Conservation (phyloP, 1,140 invertebrate species). For the Stegodyphus mimosarum region DNA sequence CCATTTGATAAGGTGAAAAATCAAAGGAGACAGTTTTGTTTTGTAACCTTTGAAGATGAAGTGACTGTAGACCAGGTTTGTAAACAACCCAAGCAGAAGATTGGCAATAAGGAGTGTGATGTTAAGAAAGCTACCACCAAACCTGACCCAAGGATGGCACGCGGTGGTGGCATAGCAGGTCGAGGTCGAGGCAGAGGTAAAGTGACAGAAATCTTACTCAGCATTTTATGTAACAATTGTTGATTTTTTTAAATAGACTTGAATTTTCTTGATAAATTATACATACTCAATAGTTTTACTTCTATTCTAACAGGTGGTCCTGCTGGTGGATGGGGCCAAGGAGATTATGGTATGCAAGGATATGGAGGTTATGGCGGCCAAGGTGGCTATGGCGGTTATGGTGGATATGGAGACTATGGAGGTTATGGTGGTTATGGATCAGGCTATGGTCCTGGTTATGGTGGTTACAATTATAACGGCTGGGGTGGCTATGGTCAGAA, state of each 20-base stretch:
- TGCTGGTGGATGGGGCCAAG: conserved; percentile 63
- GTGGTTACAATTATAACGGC: conserved; percentile 72
- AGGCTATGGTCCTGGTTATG: conserved; percentile 51
- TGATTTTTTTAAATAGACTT: background rate
- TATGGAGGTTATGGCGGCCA: conserved; percentile 45
- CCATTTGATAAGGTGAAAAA: conserved; percentile 97
- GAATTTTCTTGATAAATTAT: background rate
- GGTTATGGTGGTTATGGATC: conserved; percentile 62
- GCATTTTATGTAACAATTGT: background rate
- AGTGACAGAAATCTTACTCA: too few species aligned
- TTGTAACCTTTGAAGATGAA: conserved; percentile 94
- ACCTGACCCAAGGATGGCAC: conserved; percentile 50
- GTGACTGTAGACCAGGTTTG: conserved; percentile 90
- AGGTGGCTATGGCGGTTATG: conserved; percentile 50
- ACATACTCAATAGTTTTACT: background rate
- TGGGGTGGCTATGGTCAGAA: conserved; percentile 67
- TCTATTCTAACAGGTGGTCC: conserved; percentile 24
- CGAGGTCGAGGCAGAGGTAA: conserved; percentile 72
- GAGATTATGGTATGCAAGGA: conserved; percentile 46
- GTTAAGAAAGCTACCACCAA: conserved; percentile 94
- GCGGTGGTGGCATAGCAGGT: conserved; percentile 67
- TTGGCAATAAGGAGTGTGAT: conserved; percentile 92
- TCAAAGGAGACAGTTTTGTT: conserved; percentile 93
- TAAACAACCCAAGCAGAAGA: conserved; percentile 90
- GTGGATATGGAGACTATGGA: conserved; percentile 51